These are phyloP conservation scores for Pelagia noctiluca DNA, from an alignment of 30 jellyfish, hydroid and myxozoan genomes.

Conservation along the genomic window DNA sequence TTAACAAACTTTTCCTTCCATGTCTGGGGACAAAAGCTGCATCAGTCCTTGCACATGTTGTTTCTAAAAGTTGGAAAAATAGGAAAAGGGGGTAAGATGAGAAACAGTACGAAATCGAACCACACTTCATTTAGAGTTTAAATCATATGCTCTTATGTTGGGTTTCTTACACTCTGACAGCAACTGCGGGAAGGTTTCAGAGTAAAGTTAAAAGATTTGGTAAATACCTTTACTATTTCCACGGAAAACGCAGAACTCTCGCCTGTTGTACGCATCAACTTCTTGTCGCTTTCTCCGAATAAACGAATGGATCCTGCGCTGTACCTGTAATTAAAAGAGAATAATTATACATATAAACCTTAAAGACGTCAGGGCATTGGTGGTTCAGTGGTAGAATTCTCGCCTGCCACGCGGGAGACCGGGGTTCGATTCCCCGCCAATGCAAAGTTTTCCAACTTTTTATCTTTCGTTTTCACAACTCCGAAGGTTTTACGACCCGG, in stretches of 20 bases:
- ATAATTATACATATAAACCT: not conserved
- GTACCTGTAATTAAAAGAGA: slow-evolving; percentile 42
- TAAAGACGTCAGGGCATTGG: not conserved
- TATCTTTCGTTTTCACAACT: not conserved
- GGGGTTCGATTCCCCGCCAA: slow-evolving; percentile 53
- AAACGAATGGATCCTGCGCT: slow-evolving; percentile 81
- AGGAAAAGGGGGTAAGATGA: too few species aligned
- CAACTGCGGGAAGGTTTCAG: too few species aligned
- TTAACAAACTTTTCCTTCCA: slow-evolving; percentile 84
- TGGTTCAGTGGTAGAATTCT: slow-evolving; percentile 9
- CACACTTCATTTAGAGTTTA: too few species aligned
- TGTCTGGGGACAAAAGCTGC: slow-evolving; percentile 93
- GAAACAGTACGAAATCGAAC: too few species aligned
- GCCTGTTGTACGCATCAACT: slow-evolving; percentile 82
- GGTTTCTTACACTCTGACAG: too few species aligned
- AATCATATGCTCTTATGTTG: too few species aligned
- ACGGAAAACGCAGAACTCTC: slow-evolving; percentile 83
- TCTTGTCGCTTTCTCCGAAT: slow-evolving; percentile 83
- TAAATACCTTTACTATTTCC: slow-evolving; percentile 67
- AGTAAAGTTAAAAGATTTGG: too few species aligned
- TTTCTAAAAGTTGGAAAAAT: slow-evolving; percentile 35
- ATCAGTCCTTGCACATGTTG: slow-evolving; percentile 98
- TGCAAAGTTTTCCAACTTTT: not conserved
- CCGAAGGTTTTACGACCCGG: too few species aligned
- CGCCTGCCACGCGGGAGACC: slow-evolving; percentile 38